Percentiles rank a stretch among this genome's conserved stretches.
Conservation (phyloP, 1,140 invertebrate species). For the Philopotamus ludificatus region DNA sequence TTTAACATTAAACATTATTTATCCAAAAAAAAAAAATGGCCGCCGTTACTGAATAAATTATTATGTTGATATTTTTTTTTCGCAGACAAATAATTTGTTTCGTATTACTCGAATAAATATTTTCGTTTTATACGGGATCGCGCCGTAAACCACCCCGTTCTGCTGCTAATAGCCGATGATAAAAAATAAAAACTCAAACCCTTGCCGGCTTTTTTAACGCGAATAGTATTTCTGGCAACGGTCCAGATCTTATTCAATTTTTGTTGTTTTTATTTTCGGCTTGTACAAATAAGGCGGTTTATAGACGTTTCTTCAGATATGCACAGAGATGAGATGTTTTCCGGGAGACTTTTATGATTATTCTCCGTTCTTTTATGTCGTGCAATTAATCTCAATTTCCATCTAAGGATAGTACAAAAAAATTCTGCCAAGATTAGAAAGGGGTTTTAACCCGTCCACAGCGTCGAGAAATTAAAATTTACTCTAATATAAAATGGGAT, state of each 20-base stretch:
- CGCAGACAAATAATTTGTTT: not conserved
- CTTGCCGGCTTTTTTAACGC: not conserved
- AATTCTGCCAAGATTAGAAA: too few species aligned
- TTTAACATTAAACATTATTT: not conserved
- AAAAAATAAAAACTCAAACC: not conserved
- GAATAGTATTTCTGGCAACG: not conserved
- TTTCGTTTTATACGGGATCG: not conserved
- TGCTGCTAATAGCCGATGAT: not conserved
- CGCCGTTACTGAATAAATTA: too few species aligned
- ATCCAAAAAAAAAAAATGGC: too few species aligned
- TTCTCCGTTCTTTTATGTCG: not conserved
- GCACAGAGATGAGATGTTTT: not conserved
- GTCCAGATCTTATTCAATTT: not conserved
- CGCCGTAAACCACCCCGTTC: not conserved
- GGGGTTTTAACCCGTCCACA: too few species aligned
- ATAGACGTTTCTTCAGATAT: not conserved
- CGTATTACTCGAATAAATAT: too few species aligned
- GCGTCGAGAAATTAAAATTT: too few species aligned
- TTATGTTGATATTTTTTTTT: not conserved
- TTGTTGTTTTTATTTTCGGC: not conserved
- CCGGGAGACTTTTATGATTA: not conserved
- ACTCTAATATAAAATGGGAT: too few species aligned
- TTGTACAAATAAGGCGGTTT: not conserved
- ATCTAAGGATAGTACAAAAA: too few species aligned
- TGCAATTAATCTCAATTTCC: not conserved